A percentile compares a stretch with the other conserved stretches of the same genome.
phyloP scores from a whole-genome alignment of 2,113 vertebrate genomes.

The Polyodon spathula region DNA sequence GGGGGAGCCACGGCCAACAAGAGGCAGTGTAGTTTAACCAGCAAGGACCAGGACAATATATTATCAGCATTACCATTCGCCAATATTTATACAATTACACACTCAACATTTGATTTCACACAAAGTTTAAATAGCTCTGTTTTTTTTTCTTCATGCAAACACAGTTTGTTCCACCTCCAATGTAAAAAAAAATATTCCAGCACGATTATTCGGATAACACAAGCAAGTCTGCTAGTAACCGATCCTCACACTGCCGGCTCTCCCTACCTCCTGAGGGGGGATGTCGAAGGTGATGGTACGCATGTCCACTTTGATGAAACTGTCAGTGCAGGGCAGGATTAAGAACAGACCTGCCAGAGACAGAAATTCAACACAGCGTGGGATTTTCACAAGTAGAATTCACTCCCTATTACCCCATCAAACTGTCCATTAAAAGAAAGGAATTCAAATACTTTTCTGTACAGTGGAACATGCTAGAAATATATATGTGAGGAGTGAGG shows the following conservation, averaged over 20 bases:
- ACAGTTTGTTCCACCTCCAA: no score
- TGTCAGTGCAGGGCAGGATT: constrained; percentile 89
- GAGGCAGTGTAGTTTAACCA: not conserved
- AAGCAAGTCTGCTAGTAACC: no score
- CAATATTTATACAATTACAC: no score
- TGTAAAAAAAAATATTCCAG: no score
- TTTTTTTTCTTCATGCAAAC: not conserved
- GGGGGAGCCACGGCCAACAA: not conserved
- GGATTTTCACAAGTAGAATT: not conserved
- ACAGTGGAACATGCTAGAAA: no score
- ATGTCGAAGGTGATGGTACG: constrained; percentile 92
- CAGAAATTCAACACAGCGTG: constrained; percentile 16
- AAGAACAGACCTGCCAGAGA: constrained; percentile 80
- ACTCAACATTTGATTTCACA: no score
- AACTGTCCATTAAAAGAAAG: not conserved
- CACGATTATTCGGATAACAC: no score
- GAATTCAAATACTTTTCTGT: no score
- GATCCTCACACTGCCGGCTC: not conserved
- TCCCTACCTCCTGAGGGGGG: constrained; percentile 86
- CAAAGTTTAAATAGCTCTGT: no score
- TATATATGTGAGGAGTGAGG: no score
- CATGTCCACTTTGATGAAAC: constrained; percentile 94
- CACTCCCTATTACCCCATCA: not conserved
- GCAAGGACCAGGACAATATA: no score
- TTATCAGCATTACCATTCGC: no score